Percentiles rank a stretch among this genome's conserved stretches.
Conservation (phyloP, 2,113 vertebrate species). For the Thunnus maccoyii region DNA sequence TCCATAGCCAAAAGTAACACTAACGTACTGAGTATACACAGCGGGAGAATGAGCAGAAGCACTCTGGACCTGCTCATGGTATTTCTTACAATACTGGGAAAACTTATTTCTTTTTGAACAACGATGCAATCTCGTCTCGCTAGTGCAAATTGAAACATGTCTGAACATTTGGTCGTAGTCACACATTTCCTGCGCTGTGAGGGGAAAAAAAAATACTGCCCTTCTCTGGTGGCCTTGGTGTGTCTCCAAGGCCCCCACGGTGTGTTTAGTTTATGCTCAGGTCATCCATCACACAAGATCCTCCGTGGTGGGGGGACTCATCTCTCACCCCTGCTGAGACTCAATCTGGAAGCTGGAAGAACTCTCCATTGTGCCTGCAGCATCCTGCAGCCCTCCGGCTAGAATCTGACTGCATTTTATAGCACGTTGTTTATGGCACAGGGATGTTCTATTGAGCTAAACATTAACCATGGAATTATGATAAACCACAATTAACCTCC, state of each 20-base stretch:
- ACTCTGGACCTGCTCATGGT: constrained; percentile 16
- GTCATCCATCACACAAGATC: constrained; percentile 75
- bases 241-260: constrained; percentile 64
- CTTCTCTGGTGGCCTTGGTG: constrained; percentile 67
- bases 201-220: not conserved
- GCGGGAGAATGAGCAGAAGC: constrained; percentile 37
- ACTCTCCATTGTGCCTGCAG: constrained; percentile 60
- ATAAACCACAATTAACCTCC: constrained; percentile 11
- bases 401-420: constrained; percentile 36
- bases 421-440: constrained; percentile 42
- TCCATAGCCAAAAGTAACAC: constrained; percentile 69
- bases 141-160: constrained; percentile 35
- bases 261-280: constrained; percentile 67
- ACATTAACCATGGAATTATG: constrained; percentile 14
- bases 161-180: constrained; percentile 62
- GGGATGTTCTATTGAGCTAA: constrained; percentile 14
- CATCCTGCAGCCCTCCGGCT: constrained; percentile 60
- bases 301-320: constrained; percentile 56
- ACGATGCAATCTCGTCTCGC: not conserved
- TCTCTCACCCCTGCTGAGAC: constrained; percentile 77
- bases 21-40: constrained; percentile 33
- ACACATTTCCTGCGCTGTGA: constrained; percentile 41
- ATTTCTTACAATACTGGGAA: constrained; percentile 29
- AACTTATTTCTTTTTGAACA: constrained; percentile 10
- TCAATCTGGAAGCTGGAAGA: constrained; percentile 78